Conservation (phyloP, 2,888 invertebrate species). For the Hirudinaria manillensis region DNA sequence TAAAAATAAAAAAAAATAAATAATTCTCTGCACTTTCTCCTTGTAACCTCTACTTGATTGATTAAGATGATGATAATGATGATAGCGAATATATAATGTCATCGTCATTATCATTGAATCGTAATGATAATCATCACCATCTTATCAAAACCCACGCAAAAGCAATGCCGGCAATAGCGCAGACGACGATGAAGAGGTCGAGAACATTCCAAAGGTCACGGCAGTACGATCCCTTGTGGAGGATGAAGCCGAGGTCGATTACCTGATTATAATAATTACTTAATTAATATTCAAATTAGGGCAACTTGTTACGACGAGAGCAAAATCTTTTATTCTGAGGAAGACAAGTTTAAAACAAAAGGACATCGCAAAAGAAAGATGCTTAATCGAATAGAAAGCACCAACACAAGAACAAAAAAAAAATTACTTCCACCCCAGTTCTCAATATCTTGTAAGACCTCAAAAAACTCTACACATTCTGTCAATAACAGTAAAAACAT, state of each 20-base stretch:
- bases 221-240: constrained; percentile 94
- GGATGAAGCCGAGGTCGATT: constrained; percentile 76
- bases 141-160: constrained; percentile 60
- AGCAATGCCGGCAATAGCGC: constrained; percentile 93
- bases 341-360: too few species aligned
- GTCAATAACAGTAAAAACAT: neutral
- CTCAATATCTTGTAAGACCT: neutral
- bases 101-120: constrained; percentile 10
- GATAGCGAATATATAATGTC: neutral
- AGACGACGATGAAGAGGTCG: constrained; percentile 97
- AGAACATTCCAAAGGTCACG: constrained; percentile 99
- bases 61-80: neutral
- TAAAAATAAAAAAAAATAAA: constrained; percentile 34
- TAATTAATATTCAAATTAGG: neutral
- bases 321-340: neutral
- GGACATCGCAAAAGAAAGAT: too few species aligned
- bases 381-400: neutral
- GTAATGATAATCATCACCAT: neutral
- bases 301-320: neutral
- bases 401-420: neutral
- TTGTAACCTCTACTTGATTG: too few species aligned
- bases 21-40: too few species aligned
- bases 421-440: neutral
- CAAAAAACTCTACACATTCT: neutral
- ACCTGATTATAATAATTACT: constrained; percentile 50